A percentile compares a stretch with the other conserved stretches of the same genome.
Evolutionary conservation across 2,113 vertebrate genomes (phyloP).

Genomic region (Mesocricetus auratus): DNA sequence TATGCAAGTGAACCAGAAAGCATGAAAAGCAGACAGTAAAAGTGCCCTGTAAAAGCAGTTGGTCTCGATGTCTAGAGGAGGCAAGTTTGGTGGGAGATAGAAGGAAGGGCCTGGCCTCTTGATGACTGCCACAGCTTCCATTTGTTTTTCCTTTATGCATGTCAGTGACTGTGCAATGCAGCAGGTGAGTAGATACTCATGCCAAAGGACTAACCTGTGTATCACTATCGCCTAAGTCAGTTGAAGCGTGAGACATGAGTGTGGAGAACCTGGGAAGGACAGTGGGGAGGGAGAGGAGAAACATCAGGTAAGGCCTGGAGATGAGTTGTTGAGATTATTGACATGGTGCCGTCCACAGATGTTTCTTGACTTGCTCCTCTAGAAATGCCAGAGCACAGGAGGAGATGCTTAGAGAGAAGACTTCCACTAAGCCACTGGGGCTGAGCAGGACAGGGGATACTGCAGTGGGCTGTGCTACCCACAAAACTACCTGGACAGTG

Average conservation of each 20-base stretch:
- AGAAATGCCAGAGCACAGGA: background rate
- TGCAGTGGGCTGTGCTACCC: accelerated
- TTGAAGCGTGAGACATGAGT: background rate
- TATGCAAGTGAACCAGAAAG: background rate
- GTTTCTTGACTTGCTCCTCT: background rate
- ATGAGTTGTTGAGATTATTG: background rate
- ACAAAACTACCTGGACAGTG: too few relatives aligned
- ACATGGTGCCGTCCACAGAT: background rate
- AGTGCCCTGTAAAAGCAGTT: background rate
- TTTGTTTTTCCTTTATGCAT: background rate
- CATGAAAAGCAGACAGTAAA: background rate
- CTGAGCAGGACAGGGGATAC: accelerated
- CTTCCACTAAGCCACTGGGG: background rate
- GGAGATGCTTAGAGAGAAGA: background rate
- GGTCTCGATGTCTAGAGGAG: background rate
- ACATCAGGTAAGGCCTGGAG: background rate
- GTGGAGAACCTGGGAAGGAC: background rate
- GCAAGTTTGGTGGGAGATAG: background rate
- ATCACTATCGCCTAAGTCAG: background rate
- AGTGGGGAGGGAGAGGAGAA: too few relatives aligned
- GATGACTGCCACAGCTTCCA: background rate
- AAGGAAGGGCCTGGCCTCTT: background rate
- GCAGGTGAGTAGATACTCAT: background rate
- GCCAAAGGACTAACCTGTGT: background rate
- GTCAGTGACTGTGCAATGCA: background rate